Percentiles rank a stretch among this genome's conserved stretches.
These are phyloP conservation scores for Odontophorus gujanensis DNA, from an alignment of 2,113 vertebrate genomes.

Conservation along the genomic window DNA sequence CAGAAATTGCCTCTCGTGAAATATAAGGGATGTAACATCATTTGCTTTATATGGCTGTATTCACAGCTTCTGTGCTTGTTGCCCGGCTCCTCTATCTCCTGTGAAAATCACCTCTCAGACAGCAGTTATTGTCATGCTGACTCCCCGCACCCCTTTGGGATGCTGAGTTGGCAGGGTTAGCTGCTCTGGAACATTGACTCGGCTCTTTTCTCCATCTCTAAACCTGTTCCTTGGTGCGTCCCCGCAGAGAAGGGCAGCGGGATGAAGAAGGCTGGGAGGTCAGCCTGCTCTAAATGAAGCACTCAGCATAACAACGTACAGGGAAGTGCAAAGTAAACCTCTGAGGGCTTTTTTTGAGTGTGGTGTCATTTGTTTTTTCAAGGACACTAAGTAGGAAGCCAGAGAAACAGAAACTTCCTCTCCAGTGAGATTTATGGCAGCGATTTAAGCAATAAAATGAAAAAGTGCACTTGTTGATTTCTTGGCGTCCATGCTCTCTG, in stretches of 20 bases:
- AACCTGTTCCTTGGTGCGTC: constrained; percentile 57
- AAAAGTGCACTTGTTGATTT: constrained; percentile 6
- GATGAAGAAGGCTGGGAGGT: constrained; percentile 64
- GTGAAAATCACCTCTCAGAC: constrained; percentile 50
- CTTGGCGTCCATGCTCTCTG: background rate
- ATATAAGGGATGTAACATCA: background rate
- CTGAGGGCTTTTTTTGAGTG: background rate
- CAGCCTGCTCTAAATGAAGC: constrained; percentile 56
- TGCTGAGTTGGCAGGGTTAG: constrained; percentile 70
- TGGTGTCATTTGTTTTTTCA: constrained; percentile 68
- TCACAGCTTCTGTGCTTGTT: constrained; percentile 15
- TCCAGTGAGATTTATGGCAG: constrained; percentile 50
- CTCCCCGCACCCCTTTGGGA: constrained; percentile 41
- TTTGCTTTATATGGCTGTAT: background rate
- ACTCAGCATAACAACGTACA: constrained; percentile 61
- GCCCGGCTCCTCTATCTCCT: background rate
- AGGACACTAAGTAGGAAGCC: constrained; percentile 69
- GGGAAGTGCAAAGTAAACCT: constrained; percentile 41
- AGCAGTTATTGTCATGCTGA: constrained; percentile 43
- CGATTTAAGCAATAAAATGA: constrained; percentile 44
- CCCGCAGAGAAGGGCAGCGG: constrained; percentile 35
- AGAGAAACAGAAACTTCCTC: constrained; percentile 69
- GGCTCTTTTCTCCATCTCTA: constrained; percentile 6
- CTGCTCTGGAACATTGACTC: background rate
- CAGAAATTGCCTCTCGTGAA: background rate